Evolutionary conservation across 2,888 invertebrate species (phyloP).

Genomic region (Chrysopilus asiliformis): DNA sequence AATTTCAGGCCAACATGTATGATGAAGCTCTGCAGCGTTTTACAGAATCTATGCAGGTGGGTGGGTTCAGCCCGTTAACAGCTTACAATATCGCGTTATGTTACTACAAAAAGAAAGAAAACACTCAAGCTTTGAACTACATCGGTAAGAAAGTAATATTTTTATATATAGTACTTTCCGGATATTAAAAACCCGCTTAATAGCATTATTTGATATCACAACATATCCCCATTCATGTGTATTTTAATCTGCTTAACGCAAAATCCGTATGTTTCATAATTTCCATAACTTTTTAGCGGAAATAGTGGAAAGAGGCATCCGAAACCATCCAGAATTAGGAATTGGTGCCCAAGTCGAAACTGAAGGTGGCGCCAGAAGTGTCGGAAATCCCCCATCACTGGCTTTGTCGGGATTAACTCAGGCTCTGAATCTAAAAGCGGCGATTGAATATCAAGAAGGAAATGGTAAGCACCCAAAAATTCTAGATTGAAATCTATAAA

Average conservation of each 20-base stretch:
- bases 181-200: no score
- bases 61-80: slow-evolving; percentile 80
- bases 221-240: no score
- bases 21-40: slow-evolving; percentile 89
- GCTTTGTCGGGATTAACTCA: slow-evolving; percentile 95
- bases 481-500: neutral
- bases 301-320: slow-evolving; percentile 90
- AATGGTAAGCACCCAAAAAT: slow-evolving; percentile 44
- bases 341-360: slow-evolving; percentile 92
- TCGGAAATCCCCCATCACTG: slow-evolving; percentile 85
- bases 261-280: no score
- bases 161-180: no score
- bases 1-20: slow-evolving; percentile 59
- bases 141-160: slow-evolving; percentile 61
- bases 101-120: slow-evolving; percentile 88
- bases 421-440: slow-evolving; percentile 96
- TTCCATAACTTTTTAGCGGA: slow-evolving; percentile 52
- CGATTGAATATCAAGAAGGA: slow-evolving; percentile 89
- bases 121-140: slow-evolving; percentile 81
- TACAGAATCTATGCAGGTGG: slow-evolving; percentile 68
- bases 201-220: no score
- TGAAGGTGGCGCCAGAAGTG: slow-evolving; percentile 64
- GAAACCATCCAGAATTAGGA: slow-evolving; percentile 93
- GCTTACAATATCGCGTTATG: slow-evolving; percentile 94
- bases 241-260: no score